These are phyloP conservation scores for Halcyon smyrnensis DNA, from an alignment of 2,797 vertebrate genomes.

Conservation along the genomic window DNA sequence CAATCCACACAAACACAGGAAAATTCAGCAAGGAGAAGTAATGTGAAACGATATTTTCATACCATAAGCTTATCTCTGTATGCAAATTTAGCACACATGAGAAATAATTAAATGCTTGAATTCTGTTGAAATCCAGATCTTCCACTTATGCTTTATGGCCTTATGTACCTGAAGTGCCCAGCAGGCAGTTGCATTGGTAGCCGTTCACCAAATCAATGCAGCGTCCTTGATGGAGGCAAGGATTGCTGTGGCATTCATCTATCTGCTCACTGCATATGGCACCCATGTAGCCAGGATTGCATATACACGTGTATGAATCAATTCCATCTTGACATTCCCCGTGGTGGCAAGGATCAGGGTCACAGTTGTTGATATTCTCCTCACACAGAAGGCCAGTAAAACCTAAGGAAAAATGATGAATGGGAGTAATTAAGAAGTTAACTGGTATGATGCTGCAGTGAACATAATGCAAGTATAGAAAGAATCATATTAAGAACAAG, in stretches of 20 bases:
- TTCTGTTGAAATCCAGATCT: background rate
- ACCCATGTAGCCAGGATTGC: constrained; percentile 89
- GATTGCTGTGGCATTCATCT: constrained; percentile 91
- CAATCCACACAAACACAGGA: background rate
- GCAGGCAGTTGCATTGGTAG: constrained; percentile 90
- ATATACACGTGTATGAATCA: constrained; percentile 89
- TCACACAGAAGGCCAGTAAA: constrained; percentile 87
- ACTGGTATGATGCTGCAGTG: background rate
- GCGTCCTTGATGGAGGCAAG: constrained; percentile 91
- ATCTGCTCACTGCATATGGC: constrained; percentile 91
- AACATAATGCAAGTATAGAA: background rate
- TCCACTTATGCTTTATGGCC: background rate
- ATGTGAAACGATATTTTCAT: rapidly evolving
- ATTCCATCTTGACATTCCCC: constrained; percentile 91
- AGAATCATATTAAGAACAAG: background rate
- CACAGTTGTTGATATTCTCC: constrained; percentile 91
- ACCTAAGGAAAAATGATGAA: constrained; percentile 74
- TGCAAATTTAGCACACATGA: background rate
- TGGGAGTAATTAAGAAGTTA: background rate
- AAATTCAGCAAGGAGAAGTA: background rate
- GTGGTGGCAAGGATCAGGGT: constrained; percentile 90
- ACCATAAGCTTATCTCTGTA: background rate
- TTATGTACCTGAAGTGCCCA: constrained; percentile 85
- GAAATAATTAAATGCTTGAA: background rate
- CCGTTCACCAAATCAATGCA: constrained; percentile 91